Evolutionary conservation across 2,888 invertebrate species (phyloP).

Genomic region (Thyatira batis): DNA sequence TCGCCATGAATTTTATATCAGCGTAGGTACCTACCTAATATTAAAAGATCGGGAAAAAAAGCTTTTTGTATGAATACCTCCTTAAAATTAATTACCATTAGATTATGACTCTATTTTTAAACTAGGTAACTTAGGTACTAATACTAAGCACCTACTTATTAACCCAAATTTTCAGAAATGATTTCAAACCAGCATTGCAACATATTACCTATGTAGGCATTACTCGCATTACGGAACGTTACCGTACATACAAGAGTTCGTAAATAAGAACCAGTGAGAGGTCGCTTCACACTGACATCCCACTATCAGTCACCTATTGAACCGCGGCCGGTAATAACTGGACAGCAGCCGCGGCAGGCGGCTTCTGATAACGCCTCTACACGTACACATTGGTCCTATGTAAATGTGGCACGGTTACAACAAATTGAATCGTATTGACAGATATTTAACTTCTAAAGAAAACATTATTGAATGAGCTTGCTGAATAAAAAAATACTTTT

Average conservation of each 20-base stretch:
- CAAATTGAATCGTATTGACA: slow-evolving; percentile 23
- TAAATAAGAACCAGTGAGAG: slow-evolving; percentile 71
- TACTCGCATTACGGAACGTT: slow-evolving; percentile 1
- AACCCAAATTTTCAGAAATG: background rate
- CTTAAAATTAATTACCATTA: too few species aligned
- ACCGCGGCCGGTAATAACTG: slow-evolving; percentile 83
- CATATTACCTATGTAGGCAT: background rate
- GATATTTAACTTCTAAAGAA: slow-evolving; percentile 2
- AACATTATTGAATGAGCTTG: background rate
- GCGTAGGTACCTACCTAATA: background rate
- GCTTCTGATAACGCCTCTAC: slow-evolving; percentile 70
- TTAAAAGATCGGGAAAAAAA: background rate
- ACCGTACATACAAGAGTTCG: slow-evolving; percentile 26
- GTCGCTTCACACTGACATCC: slow-evolving; percentile 68
- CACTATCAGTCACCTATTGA: slow-evolving; percentile 83
- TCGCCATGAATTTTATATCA: background rate
- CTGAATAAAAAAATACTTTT: background rate
- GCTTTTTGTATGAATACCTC: background rate
- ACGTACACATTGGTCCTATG: slow-evolving; percentile 22
- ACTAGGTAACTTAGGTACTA: too few species aligned
- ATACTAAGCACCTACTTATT: too few species aligned
- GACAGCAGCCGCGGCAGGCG: slow-evolving; percentile 76
- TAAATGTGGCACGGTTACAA: slow-evolving; percentile 14
- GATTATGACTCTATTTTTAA: too few species aligned
- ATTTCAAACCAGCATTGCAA: background rate